Conservation (phyloP, 2,888 invertebrate genomes). For the Platycheirus rosarum region DNA sequence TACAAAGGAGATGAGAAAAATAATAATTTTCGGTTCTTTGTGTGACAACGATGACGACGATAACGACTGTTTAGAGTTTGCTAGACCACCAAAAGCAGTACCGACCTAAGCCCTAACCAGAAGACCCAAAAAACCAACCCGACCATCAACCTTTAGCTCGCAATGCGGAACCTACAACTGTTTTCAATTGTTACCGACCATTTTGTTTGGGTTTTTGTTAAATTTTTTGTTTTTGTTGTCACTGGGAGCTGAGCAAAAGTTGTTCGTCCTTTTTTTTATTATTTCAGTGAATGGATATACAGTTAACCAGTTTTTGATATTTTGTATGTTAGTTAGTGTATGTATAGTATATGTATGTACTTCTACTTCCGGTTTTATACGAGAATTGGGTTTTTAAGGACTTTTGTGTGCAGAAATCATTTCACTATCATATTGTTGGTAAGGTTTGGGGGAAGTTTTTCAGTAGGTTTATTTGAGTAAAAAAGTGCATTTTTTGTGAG, state of each 20-base stretch:
- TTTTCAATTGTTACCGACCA: conserved; percentile 33
- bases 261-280: conserved; percentile 26
- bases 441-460: conserved; percentile 5
- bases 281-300: conserved; percentile 27
- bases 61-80: conserved; percentile 51
- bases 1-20: conserved; percentile 35
- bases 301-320: conserved; percentile 25
- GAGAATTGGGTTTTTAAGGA: conserved; percentile 17
- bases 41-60: conserved; percentile 42
- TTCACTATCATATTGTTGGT: conserved; percentile 16
- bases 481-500: too few species aligned
- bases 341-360: neutral
- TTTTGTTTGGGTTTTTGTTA: conserved; percentile 35
- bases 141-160: neutral
- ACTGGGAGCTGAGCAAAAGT: conserved; percentile 17
- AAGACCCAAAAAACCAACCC: neutral
- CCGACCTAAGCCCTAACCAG: neutral
- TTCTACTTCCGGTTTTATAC: conserved; percentile 30
- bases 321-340: too few species aligned
- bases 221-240: conserved; percentile 20
- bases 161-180: conserved; percentile 12
- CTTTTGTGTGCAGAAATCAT: conserved; percentile 16
- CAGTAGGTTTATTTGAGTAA: too few species aligned
- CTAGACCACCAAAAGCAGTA: conserved; percentile 19
- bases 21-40: conserved; percentile 59